Evolutionary conservation across 2,888 invertebrate species (phyloP), one percentile per base, ranked within the genome.

Genomic region (Eristalinus sepulchralis): DNA sequence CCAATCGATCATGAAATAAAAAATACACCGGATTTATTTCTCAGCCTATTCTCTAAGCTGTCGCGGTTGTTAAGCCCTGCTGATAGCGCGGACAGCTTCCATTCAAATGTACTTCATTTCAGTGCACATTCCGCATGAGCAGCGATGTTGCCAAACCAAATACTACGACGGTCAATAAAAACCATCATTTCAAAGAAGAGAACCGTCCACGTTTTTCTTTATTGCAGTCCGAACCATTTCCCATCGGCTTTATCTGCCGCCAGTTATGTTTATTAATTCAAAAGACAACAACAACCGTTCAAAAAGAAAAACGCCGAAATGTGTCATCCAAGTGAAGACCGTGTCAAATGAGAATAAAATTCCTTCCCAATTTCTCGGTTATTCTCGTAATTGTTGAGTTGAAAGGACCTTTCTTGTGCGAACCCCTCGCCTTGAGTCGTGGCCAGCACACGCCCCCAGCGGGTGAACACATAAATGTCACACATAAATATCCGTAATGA

Each of bases 401-500:
- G 72, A 73, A 77, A 64, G 77, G 57, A 80, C 39, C 70, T 66
- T 70, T 73, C 17, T 47, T 80, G n/a, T 64, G 33, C 68, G 13
- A 24, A 57, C 57, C 57, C 0, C n/a, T 24, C 70, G 64, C 22
- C 27, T n/a, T n/a, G 27, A 27, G 27, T 5, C 2, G 5, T 3
- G 2, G 5, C 27, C 27, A 27, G 27, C 2, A 5, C 27, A n/a
- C 27, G 5, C 66, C 17, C 59, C 33, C 11, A 24, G 13, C n/a
- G 20, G 17, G 9, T 17, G 47, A 64, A 34, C 34, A 36, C 27
- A 60, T 77, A 85, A 81, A 72, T 67, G 62, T 66, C 72, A 71
- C 47, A 63, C 68, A 83, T 79, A 86, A 75, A 86, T 78, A 60
- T 71, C 78, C 83, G 62, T 62, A 83, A 79, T 86, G 86, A 83